These are phyloP conservation scores for Pediacus dermestoides DNA, from an alignment of 2,888 invertebrate genomes.

Conservation along the genomic window DNA sequence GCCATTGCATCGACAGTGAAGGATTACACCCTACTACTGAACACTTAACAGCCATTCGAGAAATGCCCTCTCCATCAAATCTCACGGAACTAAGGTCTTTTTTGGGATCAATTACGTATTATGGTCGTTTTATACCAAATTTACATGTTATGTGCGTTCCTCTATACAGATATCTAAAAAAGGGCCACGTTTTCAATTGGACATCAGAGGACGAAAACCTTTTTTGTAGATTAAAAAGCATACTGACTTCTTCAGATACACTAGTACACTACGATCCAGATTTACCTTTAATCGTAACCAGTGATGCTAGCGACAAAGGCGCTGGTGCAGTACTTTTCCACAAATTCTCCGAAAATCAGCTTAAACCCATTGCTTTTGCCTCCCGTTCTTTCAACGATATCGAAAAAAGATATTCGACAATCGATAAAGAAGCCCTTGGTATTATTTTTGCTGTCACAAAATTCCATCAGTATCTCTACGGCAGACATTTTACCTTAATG, in stretches of 20 bases:
- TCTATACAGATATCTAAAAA: constrained; percentile 18
- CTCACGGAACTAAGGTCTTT: constrained; percentile 18
- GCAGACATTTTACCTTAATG: constrained; percentile 11
- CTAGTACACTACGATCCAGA: constrained; percentile 20
- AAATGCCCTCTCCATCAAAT: constrained; percentile 16
- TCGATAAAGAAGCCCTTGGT: constrained; percentile 22
- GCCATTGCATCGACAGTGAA: constrained; percentile 18
- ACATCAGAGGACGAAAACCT: constrained; percentile 10
- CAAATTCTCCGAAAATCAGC: background rate
- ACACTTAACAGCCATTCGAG: constrained; percentile 16
- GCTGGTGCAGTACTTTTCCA: constrained; percentile 17
- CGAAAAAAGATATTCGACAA: constrained; percentile 17
- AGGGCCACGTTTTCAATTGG: constrained; percentile 17
- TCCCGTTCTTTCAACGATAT: constrained; percentile 14
- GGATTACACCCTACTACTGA: constrained; percentile 18
- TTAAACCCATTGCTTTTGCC: constrained; percentile 19
- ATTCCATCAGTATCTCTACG: constrained; percentile 16
- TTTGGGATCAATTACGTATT: constrained; percentile 19
- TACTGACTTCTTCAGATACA: constrained; percentile 15
- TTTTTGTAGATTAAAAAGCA: constrained; percentile 18
- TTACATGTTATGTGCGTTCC: constrained; percentile 18
- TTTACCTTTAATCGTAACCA: constrained; percentile 12
- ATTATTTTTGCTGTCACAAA: constrained; percentile 16
- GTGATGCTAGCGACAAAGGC: constrained; percentile 17
- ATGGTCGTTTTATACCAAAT: constrained; percentile 17